Percentiles rank a stretch among this genome's conserved stretches.
Evolutionary conservation across 2,888 invertebrate genomes (phyloP).

Genomic region (Folsomia manolachei): DNA sequence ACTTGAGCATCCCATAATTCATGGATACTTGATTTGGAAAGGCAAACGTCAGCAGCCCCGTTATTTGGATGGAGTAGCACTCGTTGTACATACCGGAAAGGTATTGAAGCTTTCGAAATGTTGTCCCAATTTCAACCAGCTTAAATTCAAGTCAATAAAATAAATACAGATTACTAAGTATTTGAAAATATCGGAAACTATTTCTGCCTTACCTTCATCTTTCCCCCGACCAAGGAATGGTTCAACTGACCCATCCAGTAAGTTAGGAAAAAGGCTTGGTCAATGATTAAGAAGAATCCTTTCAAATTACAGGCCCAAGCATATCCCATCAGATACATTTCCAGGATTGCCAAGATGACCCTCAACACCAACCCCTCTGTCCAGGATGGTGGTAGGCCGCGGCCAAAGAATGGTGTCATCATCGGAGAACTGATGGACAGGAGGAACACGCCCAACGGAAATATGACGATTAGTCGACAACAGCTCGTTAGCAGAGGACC

Average conservation of each 20-base stretch:
- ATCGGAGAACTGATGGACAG: slow-evolving; percentile 6
- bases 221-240: neutral
- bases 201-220: neutral
- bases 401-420: slow-evolving; percentile 17
- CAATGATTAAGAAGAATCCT: neutral
- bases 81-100: slow-evolving; percentile 6
- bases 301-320: slow-evolving; percentile 14
- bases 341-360: slow-evolving; percentile 1
- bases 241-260: slow-evolving; percentile 12
- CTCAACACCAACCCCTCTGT: neutral
- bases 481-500: neutral
- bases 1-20: slow-evolving; percentile 13
- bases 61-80: slow-evolving; percentile 14
- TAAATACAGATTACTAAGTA: neutral
- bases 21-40: slow-evolving; percentile 21
- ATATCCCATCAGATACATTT: slow-evolving; percentile 17
- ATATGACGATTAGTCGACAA: neutral
- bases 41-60: slow-evolving; percentile 2
- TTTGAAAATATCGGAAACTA: neutral
- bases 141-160: neutral
- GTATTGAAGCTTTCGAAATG: slow-evolving; percentile 10
- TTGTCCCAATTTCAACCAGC: neutral
- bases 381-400: neutral
- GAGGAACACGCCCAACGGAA: slow-evolving; percentile 11
- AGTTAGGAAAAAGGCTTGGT: slow-evolving; percentile 12